A percentile compares a stretch with the other conserved stretches of the same genome.
Evolutionary conservation across 2,888 invertebrate species (phyloP).

Genomic region (Drosophila aldrichi): DNA sequence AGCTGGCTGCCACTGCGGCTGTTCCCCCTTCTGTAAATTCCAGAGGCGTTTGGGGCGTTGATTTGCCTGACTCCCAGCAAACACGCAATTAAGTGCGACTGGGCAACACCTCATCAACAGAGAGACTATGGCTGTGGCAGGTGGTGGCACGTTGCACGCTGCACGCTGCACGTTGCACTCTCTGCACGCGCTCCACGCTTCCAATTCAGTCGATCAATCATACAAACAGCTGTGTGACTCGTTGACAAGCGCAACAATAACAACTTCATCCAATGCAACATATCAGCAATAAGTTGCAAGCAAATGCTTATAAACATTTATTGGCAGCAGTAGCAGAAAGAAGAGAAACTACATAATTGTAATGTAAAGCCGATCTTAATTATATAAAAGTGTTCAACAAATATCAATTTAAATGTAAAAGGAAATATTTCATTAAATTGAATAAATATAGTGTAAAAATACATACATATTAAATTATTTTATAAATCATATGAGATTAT

Average conservation of each 20-base stretch:
- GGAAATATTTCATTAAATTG: too few relatives aligned
- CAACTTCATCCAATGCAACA: constrained; percentile 35
- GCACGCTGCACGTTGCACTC: constrained; percentile 26
- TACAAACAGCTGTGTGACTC: constrained; percentile 50
- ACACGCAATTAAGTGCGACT: constrained; percentile 77
- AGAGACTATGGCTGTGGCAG: constrained; percentile 3
- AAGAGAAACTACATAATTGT: background rate
- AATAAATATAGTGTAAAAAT: too few relatives aligned
- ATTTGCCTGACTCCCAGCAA: constrained; percentile 63
- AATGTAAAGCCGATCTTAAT: background rate
- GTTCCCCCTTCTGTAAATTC: constrained; percentile 14
- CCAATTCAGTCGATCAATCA: constrained; percentile 67
- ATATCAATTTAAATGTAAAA: background rate
- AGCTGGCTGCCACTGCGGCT: background rate
- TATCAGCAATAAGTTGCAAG: background rate
- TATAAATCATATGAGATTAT: too few relatives aligned
- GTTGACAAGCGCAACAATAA: constrained; percentile 60
- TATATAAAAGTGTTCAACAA: background rate
- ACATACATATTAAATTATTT: too few relatives aligned
- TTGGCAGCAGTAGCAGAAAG: background rate
- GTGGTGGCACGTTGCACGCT: constrained; percentile 9
- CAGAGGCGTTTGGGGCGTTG: constrained; percentile 65
- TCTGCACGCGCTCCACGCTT: constrained; percentile 37
- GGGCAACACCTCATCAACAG: constrained; percentile 69
- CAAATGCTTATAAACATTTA: constrained; percentile 17